A percentile compares a stretch with the other conserved stretches of the same genome.
phyloP scores from a whole-genome alignment of 2,113 vertebrate genomes.

The Poeciliopsis prolifica region DNA sequence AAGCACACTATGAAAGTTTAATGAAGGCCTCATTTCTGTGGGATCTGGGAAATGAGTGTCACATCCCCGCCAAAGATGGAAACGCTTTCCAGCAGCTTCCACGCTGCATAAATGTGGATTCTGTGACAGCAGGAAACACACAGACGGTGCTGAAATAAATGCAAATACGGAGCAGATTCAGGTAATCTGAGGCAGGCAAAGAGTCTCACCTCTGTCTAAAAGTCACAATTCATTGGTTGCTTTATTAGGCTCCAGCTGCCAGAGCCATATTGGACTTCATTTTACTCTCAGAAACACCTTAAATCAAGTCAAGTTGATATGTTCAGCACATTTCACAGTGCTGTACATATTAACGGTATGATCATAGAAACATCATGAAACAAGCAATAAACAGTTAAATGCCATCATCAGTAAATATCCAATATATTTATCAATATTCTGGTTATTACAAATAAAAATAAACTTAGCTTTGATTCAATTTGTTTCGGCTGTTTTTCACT shows the following conservation, averaged over 20 bases:
- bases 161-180: not conserved
- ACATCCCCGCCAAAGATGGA: slow-evolving; percentile 51
- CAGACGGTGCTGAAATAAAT: not conserved
- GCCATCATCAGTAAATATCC: too few relatives aligned
- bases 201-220: not conserved
- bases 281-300: too few relatives aligned
- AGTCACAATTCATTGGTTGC: not conserved
- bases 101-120: not conserved
- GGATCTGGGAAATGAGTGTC: slow-evolving; percentile 65
- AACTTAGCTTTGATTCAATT: too few relatives aligned
- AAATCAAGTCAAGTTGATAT: too few relatives aligned
- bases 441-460: too few relatives aligned
- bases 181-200: not conserved
- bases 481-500: too few relatives aligned
- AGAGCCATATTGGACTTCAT: too few relatives aligned
- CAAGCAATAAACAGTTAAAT: too few relatives aligned
- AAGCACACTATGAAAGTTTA: slow-evolving; percentile 74
- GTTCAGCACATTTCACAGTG: too few relatives aligned
- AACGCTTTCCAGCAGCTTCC: slow-evolving; percentile 27
- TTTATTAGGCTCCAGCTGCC: not conserved
- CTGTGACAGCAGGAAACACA: not conserved
- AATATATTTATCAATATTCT: too few relatives aligned
- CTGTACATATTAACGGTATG: too few relatives aligned
- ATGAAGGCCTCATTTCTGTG: slow-evolving; percentile 67
- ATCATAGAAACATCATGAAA: too few relatives aligned